Evolutionary conservation across 1,140 invertebrate species (phyloP), one percentile per base, ranked within the genome.

Genomic region (Euglossa dilemma): DNA sequence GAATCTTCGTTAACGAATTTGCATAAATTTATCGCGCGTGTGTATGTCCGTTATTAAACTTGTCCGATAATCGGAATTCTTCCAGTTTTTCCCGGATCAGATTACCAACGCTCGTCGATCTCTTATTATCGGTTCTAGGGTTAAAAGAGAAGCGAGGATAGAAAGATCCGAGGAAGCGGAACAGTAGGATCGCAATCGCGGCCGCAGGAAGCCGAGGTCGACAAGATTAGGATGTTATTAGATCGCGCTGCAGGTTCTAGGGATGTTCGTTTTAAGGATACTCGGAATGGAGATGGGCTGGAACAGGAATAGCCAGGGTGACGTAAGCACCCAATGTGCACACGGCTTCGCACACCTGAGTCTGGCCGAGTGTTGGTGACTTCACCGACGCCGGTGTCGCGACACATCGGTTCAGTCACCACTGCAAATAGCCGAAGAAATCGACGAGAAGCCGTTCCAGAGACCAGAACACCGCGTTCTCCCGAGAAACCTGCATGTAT

Each of bases 221-320:
- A 43, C 6, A 25, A 57, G 57, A 87, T 86, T 84, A 88, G 83
- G 69, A 63, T 28, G 66, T 87, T 81, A 50, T 66, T 59, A 52
- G 67, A 23, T 64, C 36, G 71, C 63, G 45, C 12, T 69, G 77
- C 56, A 72, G 69, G 64, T 85, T 89, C 66, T n/a, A 57, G 61
- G 25, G 54, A 18, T 23, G 59, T 25, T 59, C 67, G 61, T 74
- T 78, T 79, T 78, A 69, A 87, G 78, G 82, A 86, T 79, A 43
- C 56, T 67, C 70, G 82, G 5, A n/a, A 76, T 50, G 74, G 67
- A 85, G 89, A 90, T 87, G 77, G 80, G 66, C 69, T 90, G 85
- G 83, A 90, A 90, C 89, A 90, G 89, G 88, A 91, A 91, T 90
- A 90, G 85, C 89, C 59, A 83, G 75, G 83, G 79, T 91, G 90